Base-by-base conservation (phyloP, 1,140 invertebrate species). In the Diorhabda carinulata region DNA sequence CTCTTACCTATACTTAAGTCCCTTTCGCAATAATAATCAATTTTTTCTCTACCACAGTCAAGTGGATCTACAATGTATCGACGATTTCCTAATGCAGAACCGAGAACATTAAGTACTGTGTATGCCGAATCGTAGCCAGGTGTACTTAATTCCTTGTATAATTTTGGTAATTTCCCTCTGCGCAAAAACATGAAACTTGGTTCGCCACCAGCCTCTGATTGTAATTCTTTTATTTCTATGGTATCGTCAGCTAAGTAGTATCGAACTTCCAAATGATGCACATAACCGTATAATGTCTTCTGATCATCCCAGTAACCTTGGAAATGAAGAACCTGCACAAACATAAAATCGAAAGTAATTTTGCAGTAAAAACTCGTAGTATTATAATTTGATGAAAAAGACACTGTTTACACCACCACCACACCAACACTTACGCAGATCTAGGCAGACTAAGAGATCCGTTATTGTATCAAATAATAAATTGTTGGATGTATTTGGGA, bases 221-320 rank as follows among this genome's bases (percentile, higher is more conserved):
- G 83, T 2, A 87, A 86, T 83, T 92, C 94, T 71, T 92, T 89
- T 3, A 98, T 89, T 79, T 97, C 94, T 10, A 97, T 89, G 0
- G 93, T 96, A 77, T 95, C 91, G 79, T 98, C 94, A 0, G 90
- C 87, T 8, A 97, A 82, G 81, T 92, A 97, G 80, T 94, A 97
- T 79, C 88, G 86, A 4, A 95, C 82, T 74, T 92, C 88, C 3
- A 94, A 80, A 73, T 91, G 82, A 72, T 93, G 88, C n/a, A 94
- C 77, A 45, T 87, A 84, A 45, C 94, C 90, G 79, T 89, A 88
- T 75, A 90, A 86, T 44, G 85, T 88, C 3, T 88, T 84, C 5
- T 89, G 84, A 78, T 97, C 94, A 78, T 97, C 94, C 95, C 95
- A 97, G 73, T 93, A 93, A 42, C 90, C 94, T 74, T 88, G 90